These are phyloP conservation scores for Nothocercus julius DNA, from an alignment of 2,113 vertebrate species.

Conservation along the genomic window DNA sequence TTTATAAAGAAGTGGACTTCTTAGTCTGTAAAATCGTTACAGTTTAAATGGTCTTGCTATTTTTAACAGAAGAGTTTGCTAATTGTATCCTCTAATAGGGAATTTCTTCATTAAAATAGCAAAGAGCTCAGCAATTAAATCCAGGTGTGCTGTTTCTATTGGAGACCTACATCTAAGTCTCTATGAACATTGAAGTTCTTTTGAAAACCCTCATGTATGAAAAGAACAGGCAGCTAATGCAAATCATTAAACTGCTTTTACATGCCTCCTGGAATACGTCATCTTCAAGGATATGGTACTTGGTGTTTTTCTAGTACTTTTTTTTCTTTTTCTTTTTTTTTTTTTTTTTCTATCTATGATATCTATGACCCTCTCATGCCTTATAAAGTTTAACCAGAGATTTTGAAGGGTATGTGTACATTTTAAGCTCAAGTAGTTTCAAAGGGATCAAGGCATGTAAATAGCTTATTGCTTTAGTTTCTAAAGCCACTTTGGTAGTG, in stretches of 20 bases:
- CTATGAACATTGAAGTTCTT: background rate
- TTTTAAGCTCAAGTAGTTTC: background rate
- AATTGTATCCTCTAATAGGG: background rate
- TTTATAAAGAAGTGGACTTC: background rate
- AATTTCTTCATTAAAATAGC: background rate
- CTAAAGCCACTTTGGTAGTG: background rate
- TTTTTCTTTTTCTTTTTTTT: background rate
- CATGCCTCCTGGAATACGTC: background rate
- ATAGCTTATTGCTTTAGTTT: background rate
- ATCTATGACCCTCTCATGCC: fast-evolving
- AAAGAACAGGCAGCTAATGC: background rate
- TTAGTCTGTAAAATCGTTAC: background rate
- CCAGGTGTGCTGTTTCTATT: background rate
- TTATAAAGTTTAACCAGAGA: background rate
- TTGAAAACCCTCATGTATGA: background rate
- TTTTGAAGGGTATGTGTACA: background rate
- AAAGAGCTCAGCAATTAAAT: background rate
- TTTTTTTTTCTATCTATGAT: background rate
- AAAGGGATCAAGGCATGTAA: background rate
- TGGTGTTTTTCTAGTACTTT: background rate
- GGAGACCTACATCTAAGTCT: background rate
- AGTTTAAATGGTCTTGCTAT: background rate
- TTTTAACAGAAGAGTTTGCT: background rate
- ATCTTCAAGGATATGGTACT: background rate
- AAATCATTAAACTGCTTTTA: background rate